These are phyloP conservation scores for Notiomystis cincta DNA, from an alignment of 2,113 vertebrate genomes.

Conservation along the genomic window DNA sequence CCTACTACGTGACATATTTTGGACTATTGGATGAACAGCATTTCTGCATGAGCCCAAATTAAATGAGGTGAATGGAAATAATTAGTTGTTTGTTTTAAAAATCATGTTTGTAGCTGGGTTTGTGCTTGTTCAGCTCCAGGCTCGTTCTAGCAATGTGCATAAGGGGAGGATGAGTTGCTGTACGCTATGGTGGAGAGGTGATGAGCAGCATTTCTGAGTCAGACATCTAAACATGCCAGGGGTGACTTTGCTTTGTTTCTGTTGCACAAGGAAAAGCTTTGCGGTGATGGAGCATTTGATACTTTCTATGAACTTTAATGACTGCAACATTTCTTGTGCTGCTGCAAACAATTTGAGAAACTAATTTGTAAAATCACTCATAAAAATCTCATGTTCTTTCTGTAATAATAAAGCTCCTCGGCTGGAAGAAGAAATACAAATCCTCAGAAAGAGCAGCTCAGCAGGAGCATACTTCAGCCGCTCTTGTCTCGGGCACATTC, in stretches of 20 bases:
- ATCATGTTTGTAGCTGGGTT: conserved; percentile 7
- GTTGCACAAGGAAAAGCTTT: neutral
- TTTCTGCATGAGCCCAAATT: neutral
- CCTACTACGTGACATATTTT: conserved; percentile 44
- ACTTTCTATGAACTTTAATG: conserved; percentile 21
- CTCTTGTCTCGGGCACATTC: neutral
- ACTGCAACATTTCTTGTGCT: neutral
- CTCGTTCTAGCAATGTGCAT: neutral
- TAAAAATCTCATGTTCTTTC: conserved; percentile 31
- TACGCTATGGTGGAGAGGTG: fast-evolving
- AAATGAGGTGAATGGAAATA: conserved; percentile 42
- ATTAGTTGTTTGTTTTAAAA: conserved; percentile 42
- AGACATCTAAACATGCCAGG: neutral
- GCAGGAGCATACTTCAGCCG: neutral
- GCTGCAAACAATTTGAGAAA: conserved; percentile 38
- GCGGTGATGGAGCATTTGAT: neutral
- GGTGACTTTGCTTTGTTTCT: neutral
- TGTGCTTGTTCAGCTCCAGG: neutral
- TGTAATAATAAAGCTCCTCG: neutral
- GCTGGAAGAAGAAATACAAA: neutral
- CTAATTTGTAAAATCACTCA: conserved; percentile 45
- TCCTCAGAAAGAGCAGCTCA: neutral
- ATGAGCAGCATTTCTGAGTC: neutral
- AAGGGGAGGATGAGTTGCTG: neutral
- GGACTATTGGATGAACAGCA: neutral